Evolutionary conservation across 2,797 vertebrate species (phyloP), one percentile per base, ranked within the genome.

Genomic region (Sphenodon punctatus): DNA sequence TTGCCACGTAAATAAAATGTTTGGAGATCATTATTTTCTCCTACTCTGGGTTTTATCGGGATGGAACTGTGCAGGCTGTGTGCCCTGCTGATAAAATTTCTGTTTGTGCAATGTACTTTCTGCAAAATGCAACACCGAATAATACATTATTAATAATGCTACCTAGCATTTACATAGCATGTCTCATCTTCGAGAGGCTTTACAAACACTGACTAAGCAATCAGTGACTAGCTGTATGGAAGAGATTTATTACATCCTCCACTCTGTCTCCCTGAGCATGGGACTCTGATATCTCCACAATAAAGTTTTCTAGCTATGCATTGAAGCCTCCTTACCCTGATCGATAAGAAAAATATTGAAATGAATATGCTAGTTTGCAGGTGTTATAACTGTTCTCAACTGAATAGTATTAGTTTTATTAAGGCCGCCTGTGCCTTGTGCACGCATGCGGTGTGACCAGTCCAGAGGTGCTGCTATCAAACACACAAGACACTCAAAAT

Each of bases 51-150:
- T 49, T 55, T 66, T 46, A 58, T 49, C 22, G n/a, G 39, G 45
- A 23, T 39, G 67, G 61, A 1, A 0, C 14, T 58, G 0, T 16
- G 0, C 0, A 41, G 25, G 51, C 46, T 1, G 2, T 45, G 61
- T 64, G 46, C 30, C 82, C 0, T 0, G 3, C 34, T n/a, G 58
- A 56, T 39, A 22, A 65, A 74, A 4, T 1, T 3, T 34, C 30
- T 10, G 34, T 46, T 73, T 77, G 39, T 36, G 19, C 9, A 25
- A 20, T n/a, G 32, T 1, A 1, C 34, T 41, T 38, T 53, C 41
- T 51, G n/a, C 49, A 79, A 45, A 7, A 60, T 48, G 76, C 25
- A 64, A 53, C 67, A 67, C 32, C 34, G 55, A 75, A 65, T 7
- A 2, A 70, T 2, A 3, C 7, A 39, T 64, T 82, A 58, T 55